These are phyloP conservation scores for Sympetrum striolatum DNA, from an alignment of 2,888 invertebrate species.

Conservation along the genomic window DNA sequence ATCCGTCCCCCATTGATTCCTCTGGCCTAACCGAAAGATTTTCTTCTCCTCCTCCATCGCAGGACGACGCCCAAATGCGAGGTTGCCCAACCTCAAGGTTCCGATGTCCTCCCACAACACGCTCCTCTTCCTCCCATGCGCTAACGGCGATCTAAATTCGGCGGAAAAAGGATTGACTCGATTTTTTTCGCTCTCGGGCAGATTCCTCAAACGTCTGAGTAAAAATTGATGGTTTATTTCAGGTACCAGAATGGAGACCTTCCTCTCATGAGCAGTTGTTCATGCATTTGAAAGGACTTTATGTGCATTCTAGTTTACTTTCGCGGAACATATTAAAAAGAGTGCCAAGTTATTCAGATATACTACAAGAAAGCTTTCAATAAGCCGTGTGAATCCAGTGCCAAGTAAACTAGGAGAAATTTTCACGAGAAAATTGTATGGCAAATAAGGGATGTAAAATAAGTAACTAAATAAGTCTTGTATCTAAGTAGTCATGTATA, in stretches of 20 bases:
- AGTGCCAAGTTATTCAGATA: too few species aligned
- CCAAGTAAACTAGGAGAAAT: too few species aligned
- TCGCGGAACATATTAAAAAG: too few species aligned
- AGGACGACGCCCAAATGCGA: slow-evolving; percentile 27
- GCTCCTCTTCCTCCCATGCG: background rate
- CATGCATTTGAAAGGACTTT: too few species aligned
- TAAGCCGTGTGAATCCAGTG: too few species aligned
- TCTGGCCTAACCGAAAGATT: background rate
- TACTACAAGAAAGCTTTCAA: too few species aligned
- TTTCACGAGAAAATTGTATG: too few species aligned
- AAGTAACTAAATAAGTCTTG: too few species aligned
- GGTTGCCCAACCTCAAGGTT: slow-evolving; percentile 9
- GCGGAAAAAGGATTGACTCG: background rate
- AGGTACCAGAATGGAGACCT: background rate
- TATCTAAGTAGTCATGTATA: too few species aligned
- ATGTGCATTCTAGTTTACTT: too few species aligned
- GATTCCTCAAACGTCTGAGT: background rate
- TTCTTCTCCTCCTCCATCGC: background rate
- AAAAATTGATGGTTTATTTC: background rate
- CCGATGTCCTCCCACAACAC: background rate
- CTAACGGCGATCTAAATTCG: background rate
- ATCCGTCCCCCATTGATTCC: background rate
- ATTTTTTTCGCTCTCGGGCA: background rate
- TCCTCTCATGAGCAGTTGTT: too few species aligned
- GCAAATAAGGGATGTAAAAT: too few species aligned